Conservation (phyloP, 2,888 invertebrate genomes). For the Cyclophora punctaria region DNA sequence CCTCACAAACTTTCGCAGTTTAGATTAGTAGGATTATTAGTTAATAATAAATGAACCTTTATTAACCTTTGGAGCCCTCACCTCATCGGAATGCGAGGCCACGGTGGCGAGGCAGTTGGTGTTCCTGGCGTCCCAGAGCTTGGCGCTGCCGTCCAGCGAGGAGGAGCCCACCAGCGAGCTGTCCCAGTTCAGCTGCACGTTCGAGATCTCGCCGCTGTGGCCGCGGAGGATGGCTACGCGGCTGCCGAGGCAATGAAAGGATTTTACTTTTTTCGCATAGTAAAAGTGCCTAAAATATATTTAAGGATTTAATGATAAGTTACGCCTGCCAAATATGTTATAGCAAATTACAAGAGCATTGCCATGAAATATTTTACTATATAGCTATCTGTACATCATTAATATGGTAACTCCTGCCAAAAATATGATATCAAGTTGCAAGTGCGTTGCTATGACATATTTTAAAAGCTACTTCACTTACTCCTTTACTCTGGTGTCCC, state of each 20-base stretch:
- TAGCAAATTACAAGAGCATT: too few species aligned
- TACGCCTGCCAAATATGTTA: too few species aligned
- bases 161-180: conserved; percentile 80
- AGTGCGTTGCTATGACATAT: not conserved
- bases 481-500: conserved; percentile 81
- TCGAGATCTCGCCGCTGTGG: conserved; percentile 80
- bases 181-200: conserved; percentile 81
- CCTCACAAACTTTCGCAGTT: too few species aligned
- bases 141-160: conserved; percentile 81
- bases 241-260: conserved; percentile 38
- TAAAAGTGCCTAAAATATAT: too few species aligned
- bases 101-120: conserved; percentile 75
- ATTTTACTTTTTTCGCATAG: too few species aligned
- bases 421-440: not conserved
- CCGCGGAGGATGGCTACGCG: conserved; percentile 75
- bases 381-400: too few species aligned
- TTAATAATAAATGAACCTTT: too few species aligned
- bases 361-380: too few species aligned
- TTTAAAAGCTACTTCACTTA: conserved; percentile 31
- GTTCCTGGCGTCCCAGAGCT: conserved; percentile 80
- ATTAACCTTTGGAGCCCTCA: conserved; percentile 17
- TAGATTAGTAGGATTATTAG: too few species aligned
- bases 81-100: conserved; percentile 78
- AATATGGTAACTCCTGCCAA: not conserved
- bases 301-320: too few species aligned